Conservation (phyloP, 1,140 invertebrate genomes). For the Ips typographus region DNA sequence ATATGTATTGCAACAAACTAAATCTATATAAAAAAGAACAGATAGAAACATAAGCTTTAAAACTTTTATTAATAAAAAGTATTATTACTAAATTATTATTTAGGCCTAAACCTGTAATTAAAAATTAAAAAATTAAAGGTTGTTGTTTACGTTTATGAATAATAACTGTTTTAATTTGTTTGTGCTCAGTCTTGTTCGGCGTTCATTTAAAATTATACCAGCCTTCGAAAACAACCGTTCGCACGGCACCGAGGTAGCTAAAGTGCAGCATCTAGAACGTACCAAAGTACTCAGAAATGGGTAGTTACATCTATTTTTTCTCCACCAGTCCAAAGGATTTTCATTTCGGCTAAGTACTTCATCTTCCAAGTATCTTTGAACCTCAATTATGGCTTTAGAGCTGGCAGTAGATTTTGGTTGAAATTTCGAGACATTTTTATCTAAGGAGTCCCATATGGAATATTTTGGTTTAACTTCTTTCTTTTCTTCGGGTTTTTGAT, state of each 20-base stretch:
- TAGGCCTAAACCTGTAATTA: too few relatives aligned
- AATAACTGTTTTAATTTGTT: slow-evolving; percentile 19
- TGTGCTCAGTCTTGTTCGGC: slow-evolving; percentile 17
- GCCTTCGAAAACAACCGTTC: too few relatives aligned
- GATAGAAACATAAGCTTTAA: too few relatives aligned
- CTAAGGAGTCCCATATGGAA: slow-evolving; percentile 1
- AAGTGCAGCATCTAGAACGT: slow-evolving; percentile 26
- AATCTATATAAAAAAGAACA: too few relatives aligned
- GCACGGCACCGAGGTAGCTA: slow-evolving; percentile 31
- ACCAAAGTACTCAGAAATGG: slow-evolving; percentile 17
- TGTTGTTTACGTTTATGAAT: slow-evolving; percentile 11
- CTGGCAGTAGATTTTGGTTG: slow-evolving; percentile 5
- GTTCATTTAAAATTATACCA: too few relatives aligned
- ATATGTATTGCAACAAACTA: too few relatives aligned
- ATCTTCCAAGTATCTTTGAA: slow-evolving; percentile 25
- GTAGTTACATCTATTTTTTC: slow-evolving; percentile 23
- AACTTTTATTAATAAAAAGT: too few relatives aligned
- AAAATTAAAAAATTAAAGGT: too few relatives aligned
- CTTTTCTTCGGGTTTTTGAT: not conserved
- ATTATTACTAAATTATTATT: too few relatives aligned
- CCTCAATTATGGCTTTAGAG: slow-evolving; percentile 17
- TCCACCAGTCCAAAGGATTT: slow-evolving; percentile 23
- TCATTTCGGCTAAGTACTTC: slow-evolving; percentile 14
- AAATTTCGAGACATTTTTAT: slow-evolving; percentile 5
- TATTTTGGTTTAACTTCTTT: not conserved